Evolutionary conservation across 2,113 vertebrate genomes (phyloP).

Genomic region (Eubucco bourcierii): DNA sequence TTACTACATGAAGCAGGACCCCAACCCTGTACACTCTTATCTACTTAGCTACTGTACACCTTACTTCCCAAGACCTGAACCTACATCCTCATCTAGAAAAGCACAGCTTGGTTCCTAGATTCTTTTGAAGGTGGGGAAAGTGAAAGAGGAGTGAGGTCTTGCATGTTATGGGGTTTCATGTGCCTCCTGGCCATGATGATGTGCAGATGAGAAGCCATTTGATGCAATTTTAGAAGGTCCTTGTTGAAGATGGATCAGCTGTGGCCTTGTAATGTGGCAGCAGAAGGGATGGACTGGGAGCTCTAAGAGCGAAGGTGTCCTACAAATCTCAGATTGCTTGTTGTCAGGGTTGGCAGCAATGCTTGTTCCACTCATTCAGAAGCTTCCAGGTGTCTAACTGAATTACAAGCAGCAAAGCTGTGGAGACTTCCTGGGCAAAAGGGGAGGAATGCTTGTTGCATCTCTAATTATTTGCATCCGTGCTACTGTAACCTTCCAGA

Average conservation of each 20-base stretch:
- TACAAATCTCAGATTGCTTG: background rate
- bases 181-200: background rate
- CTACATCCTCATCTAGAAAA: background rate
- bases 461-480: slow-evolving; percentile 23
- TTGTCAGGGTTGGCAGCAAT: background rate
- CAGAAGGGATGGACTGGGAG: background rate
- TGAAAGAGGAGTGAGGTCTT: background rate
- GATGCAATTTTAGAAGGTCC: background rate
- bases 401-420: background rate
- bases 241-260: background rate
- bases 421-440: background rate
- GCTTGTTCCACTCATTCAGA: background rate
- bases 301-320: background rate
- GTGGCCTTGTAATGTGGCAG: rapidly evolving
- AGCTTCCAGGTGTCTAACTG: background rate
- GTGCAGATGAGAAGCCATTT: background rate
- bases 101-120: background rate
- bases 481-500: slow-evolving; percentile 42
- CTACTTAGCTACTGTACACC: background rate
- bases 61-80: background rate
- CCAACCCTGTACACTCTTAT: background rate
- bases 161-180: rapidly evolving
- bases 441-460: background rate
- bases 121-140: background rate
- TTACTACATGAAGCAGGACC: background rate